These are phyloP conservation scores for Hoplodrina blanda DNA, from an alignment of 2,888 invertebrate genomes.

Conservation along the genomic window DNA sequence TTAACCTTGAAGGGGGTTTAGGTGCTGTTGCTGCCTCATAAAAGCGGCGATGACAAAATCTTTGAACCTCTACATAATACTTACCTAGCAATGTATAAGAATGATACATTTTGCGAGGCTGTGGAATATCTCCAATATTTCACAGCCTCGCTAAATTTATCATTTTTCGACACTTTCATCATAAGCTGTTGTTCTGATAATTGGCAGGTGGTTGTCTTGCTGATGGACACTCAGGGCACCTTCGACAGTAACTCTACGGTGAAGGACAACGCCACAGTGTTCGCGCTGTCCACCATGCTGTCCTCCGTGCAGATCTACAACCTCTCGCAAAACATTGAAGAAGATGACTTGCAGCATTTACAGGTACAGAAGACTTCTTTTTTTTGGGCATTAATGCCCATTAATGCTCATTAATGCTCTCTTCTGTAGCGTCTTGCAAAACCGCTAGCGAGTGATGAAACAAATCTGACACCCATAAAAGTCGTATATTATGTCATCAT, in stretches of 20 bases:
- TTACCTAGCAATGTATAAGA: too few relatives aligned
- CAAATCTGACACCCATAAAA: too few relatives aligned
- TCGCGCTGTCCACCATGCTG: constrained; percentile 99
- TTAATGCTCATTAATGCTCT: too few relatives aligned
- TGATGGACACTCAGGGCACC: constrained; percentile 99
- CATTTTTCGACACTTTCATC: not conserved
- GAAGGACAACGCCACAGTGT: constrained; percentile 99
- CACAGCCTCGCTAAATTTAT: too few relatives aligned
- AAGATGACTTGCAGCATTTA: constrained; percentile 99
- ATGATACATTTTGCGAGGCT: too few relatives aligned
- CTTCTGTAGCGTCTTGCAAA: too few relatives aligned
- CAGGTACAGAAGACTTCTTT: constrained; percentile 89
- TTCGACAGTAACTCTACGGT: constrained; percentile 99
- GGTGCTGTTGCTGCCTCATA: not conserved
- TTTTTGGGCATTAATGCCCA: too few relatives aligned
- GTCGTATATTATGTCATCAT: too few relatives aligned
- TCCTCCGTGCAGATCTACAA: constrained; percentile 99
- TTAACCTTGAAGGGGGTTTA: too few relatives aligned
- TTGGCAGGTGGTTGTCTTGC: constrained; percentile 94
- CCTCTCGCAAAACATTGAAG: constrained; percentile 98
- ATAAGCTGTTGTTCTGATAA: not conserved
- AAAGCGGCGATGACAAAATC: not conserved
- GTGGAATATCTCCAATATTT: too few relatives aligned
- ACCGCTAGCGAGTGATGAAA: too few relatives aligned
- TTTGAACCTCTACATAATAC: too few relatives aligned